Base-by-base conservation (phyloP, 2,888 invertebrate genomes). In the Eumacrocentrus americanus region DNA sequence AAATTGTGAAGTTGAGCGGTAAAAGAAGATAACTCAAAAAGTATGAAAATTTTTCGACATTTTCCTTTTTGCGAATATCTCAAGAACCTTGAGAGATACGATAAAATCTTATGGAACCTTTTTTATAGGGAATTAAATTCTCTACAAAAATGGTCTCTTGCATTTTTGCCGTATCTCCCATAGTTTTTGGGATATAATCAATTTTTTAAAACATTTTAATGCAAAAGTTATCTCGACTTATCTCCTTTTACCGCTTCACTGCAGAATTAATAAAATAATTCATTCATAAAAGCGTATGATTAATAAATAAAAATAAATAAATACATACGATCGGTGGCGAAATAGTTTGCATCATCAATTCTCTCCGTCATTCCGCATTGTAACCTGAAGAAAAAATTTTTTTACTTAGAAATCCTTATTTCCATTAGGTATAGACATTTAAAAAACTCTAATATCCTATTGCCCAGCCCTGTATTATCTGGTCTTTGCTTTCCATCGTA, bases 331-430 rank as follows among this genome's bases (percentile, higher is more conserved):
- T 46, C 46, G 4, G 23, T 46, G 7, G 23, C 22, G 7, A 25
- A 23, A 25, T 46, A 46, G 23, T 22, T 46, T 6, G 22, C 5
- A 23, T 46, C 12, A n/a, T 22, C 46, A 12, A 29, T 9, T 25
- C 46, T 23, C 23, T 14, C 25, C 46, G 23, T 4, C 14, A 46
- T 46, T 46, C 23, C 20, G 5, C 46, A 46, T 25, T 46, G 46
- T 7, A 25, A 25, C 23, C 46, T 46, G n/a, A 23, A 46, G 9
- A 29, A 46, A 12, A 11, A 46, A 46, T 46, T 22, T 22, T 46
- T 46, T 46, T 46, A 46, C 46, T 25, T 6, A 46, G 46, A 46
- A 46, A 29, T 29, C 29, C 29, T 9, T 29, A 29, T 29, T 29
- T 29, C 29, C 29, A 4, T 29, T 29, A 29, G 29, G 5, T 9